Conservation (phyloP, 2,888 invertebrate genomes). For the Tinea pellionella region DNA sequence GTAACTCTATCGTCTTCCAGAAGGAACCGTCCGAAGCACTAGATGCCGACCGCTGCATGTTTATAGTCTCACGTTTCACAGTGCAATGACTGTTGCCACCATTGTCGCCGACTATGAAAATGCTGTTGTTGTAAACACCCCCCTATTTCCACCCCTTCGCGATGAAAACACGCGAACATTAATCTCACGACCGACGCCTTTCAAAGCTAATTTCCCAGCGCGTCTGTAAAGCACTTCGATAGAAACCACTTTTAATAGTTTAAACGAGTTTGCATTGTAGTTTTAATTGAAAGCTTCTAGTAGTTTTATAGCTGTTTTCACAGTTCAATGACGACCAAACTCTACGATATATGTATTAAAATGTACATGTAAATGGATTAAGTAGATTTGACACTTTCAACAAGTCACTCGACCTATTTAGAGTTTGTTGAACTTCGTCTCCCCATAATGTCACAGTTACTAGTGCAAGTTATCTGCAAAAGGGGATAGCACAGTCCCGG, state of each 20-base stretch:
- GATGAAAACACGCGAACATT: constrained; percentile 52
- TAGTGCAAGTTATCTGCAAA: not conserved
- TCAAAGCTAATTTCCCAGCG: constrained; percentile 34
- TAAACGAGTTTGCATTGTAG: constrained; percentile 10
- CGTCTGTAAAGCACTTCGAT: constrained; percentile 33
- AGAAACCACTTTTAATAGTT: constrained; percentile 18
- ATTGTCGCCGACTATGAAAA: constrained; percentile 28
- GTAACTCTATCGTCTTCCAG: constrained; percentile 73
- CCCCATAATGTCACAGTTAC: not conserved
- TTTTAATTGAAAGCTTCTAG: constrained; percentile 1
- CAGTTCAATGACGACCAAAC: not conserved
- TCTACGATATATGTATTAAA: not conserved
- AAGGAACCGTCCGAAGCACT: constrained; percentile 63
- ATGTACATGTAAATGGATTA: not conserved
- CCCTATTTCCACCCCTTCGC: not conserved
- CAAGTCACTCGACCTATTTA: not conserved
- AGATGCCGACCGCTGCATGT: constrained; percentile 52
- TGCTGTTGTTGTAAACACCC: not conserved
- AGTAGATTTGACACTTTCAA: not conserved
- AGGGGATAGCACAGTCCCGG: not conserved
- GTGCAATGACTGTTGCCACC: constrained; percentile 62
- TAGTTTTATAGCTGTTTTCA: not conserved
- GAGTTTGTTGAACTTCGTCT: not conserved
- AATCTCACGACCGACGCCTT: constrained; percentile 49
- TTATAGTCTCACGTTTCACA: constrained; percentile 35